A percentile compares a stretch with the other conserved stretches of the same genome.
phyloP scores from a whole-genome alignment of 2,888 invertebrate species.

The Drosophila fulvimacula region DNA sequence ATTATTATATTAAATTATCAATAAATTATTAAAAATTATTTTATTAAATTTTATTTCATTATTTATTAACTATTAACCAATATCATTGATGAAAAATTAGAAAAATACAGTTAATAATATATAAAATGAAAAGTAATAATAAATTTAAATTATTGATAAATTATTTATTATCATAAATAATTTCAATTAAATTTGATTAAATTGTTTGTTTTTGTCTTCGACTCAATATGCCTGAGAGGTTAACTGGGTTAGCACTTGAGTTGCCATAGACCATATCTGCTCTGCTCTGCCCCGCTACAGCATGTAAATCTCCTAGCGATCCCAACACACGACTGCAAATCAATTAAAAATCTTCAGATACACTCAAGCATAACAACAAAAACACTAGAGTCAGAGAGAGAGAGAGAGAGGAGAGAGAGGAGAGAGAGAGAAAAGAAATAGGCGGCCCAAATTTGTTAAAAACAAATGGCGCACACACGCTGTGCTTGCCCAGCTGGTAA shows the following conservation, averaged over 20 bases:
- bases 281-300: neutral
- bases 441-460: constrained; percentile 48
- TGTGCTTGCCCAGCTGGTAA: constrained; percentile 27
- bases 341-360: constrained; percentile 52
- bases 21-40: too few relatives aligned
- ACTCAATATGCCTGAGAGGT: constrained; percentile 2
- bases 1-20: too few relatives aligned
- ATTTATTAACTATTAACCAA: neutral
- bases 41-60: too few relatives aligned
- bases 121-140: too few relatives aligned
- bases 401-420: too few relatives aligned
- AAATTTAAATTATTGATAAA: neutral
- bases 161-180: too few relatives aligned
- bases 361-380: constrained; percentile 14
- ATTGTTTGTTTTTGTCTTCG: neutral
- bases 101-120: too few relatives aligned
- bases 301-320: constrained; percentile 19
- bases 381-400: constrained; percentile 1
- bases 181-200: neutral
- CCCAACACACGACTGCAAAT: constrained; percentile 37
- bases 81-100: too few relatives aligned
- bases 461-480: constrained; percentile 58
- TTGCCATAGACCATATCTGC: neutral
- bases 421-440: constrained; percentile 12
- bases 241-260: constrained; percentile 45